Base-by-base conservation (phyloP, 2,888 invertebrate genomes). In the Eristalinus sepulchralis region DNA sequence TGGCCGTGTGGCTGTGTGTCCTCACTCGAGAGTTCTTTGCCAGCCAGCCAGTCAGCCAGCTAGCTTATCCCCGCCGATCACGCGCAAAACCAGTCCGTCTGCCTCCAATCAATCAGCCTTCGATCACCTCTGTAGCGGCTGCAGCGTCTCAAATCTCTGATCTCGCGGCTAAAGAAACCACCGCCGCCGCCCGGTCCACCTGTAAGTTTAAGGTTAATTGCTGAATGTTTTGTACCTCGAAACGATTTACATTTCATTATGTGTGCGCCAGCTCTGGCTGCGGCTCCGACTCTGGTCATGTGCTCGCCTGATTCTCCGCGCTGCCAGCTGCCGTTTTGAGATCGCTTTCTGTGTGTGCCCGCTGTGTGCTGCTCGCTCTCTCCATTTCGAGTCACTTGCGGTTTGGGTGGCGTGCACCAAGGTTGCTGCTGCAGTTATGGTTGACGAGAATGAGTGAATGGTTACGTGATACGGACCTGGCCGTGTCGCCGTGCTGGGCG, bases 181-280 rank as follows among this genome's bases (percentile, higher is more conserved):
- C 81, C 62, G 75, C 36, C 81, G 63, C 31, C 66, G n/a, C 67
- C 57, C 3, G 47, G 59, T 57, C 76, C 72, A 68, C 63, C 68
- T 53, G 57, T 67, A 84, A 72, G 85, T 82, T 85, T 85, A 85
- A 77, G 82, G 85, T 85, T 82, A 82, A 82, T 81, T 70, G 73
- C 31, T 31, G 11, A 53, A 47, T 34, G n/a, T 31, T 47, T 36
- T 47, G 22, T 34, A 55, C 68, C 62, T 63, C 17, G 31, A 55
- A 33, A 17, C 36, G 62, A 71, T 62, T 76, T 70, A 39, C 70
- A 84, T 76, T 66, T 71, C 53, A 78, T 59, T 64, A 79, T 53
- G 83, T 59, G 34, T 20, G 5, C 20, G 64, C 2, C 34, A 20
- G 31, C 2, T 39, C 36, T 27, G 27, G 27, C 27, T 27, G 27